A percentile compares a stretch with the other conserved stretches of the same genome.
phyloP scores from a whole-genome alignment of 2,797 vertebrate genomes.

The Rhinogobio ventralis region DNA sequence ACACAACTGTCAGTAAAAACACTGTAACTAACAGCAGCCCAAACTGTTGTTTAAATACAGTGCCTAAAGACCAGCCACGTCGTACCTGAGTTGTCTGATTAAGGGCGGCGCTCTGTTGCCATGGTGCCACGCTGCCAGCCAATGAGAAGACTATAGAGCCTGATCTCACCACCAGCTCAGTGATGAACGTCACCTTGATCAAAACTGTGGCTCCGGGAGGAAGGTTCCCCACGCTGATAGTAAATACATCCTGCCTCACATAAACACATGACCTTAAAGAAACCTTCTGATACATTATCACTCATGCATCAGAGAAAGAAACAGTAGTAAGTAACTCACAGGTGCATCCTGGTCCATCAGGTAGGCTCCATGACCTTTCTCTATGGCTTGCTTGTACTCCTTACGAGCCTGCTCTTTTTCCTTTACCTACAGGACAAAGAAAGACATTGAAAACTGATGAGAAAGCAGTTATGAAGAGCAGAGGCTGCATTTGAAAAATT shows the following conservation, averaged over 20 bases:
- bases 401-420: slow-evolving; percentile 84
- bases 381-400: slow-evolving; percentile 83
- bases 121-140: slow-evolving; percentile 84
- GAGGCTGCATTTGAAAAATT: neutral
- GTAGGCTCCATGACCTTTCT: slow-evolving; percentile 86
- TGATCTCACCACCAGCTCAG: slow-evolving; percentile 77
- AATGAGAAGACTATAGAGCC: slow-evolving; percentile 78
- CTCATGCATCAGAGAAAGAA: neutral
- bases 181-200: slow-evolving; percentile 89
- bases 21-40: neutral
- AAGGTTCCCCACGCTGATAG: slow-evolving; percentile 89
- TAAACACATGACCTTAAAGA: slow-evolving; percentile 13
- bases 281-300: neutral
- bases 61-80: neutral
- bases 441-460: slow-evolving; percentile 22
- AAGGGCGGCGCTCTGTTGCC: slow-evolving; percentile 84
- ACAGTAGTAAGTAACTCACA: slow-evolving; percentile 68
- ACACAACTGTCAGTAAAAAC: slow-evolving; percentile 11
- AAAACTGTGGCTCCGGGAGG: slow-evolving; percentile 83
- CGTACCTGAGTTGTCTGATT: slow-evolving; percentile 85
- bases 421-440: slow-evolving; percentile 79
- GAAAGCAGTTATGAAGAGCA: neutral
- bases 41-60: neutral
- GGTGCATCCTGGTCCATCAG: slow-evolving; percentile 90
- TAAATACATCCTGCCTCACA: slow-evolving; percentile 84